Base-by-base conservation (phyloP, 2,113 vertebrate species). In the Patagioenas fasciata region DNA sequence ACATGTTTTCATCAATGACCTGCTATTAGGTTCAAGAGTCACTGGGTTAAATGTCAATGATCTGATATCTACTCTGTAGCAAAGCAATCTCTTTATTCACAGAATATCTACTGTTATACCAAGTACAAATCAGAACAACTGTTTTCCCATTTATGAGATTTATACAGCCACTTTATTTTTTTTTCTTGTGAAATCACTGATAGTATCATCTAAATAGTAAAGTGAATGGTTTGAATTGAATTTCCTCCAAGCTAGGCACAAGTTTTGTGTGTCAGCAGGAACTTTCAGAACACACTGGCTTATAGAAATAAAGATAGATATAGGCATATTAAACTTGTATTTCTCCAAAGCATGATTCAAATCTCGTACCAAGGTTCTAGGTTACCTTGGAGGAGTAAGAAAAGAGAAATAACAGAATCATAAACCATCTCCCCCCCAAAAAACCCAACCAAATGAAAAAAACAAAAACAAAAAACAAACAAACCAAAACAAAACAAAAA, bases 61-160 rank as follows among this genome's bases (percentile, higher is more conserved):
- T 97, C 80, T 89, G 90, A 85, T 95, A 96, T 90, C 93, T 95
- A 53, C 74, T 61, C 50, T 64, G 40, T 65, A 94, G 89, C 81
- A 91, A 91, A 95, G 71, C 44, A 80, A 84, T 67, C 73, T 82
- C 93, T 92, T 96, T 95, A 96, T 97, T 97, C 96, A 95, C 89
- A 96, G 53, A 96, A 93, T 92, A 85, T 51, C 91, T 97, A 75
- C 91, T 77, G 79, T 96, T 92, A 92, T 44, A 13, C 62, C 53
- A 88, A 95, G 95, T 91, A 97, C 75, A 96, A 94, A 96, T 96
- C 65, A 61, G 95, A 96, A 80, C 29, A 80, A 64, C 89, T 86
- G 48, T 92, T 96, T 95, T 94, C 93, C 85, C 95, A 97, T 97
- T 95, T 98, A 70, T 85, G 69, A 97, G 97, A 98, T 98, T 98